Evolutionary conservation across 2,113 vertebrate genomes (phyloP).

Genomic region (Oceanites oceanicus): DNA sequence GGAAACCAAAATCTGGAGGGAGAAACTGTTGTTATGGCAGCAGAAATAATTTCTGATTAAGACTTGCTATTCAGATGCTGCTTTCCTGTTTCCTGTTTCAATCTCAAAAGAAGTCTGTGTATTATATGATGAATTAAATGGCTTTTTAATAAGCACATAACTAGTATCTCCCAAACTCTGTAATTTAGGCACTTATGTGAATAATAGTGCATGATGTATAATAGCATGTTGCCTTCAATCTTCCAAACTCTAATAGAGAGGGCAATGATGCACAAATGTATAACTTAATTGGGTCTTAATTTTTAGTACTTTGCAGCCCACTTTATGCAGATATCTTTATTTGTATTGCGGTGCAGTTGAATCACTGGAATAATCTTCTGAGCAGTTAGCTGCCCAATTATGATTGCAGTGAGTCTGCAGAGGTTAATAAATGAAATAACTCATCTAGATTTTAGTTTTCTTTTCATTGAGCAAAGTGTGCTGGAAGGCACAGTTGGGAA

Average conservation of each 20-base stretch:
- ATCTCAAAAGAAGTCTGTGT: background rate
- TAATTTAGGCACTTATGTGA: conserved; percentile 54
- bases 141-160: conserved; percentile 32
- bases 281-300: conserved; percentile 44
- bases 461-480: background rate
- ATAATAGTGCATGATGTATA: conserved; percentile 50
- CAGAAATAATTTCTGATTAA: conserved; percentile 32
- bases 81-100: conserved; percentile 13
- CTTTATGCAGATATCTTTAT: background rate
- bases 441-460: background rate
- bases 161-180: conserved; percentile 24
- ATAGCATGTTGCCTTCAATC: conserved; percentile 29
- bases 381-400: background rate
- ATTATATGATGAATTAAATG: conserved; percentile 41
- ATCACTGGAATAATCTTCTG: background rate
- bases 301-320: conserved; percentile 31
- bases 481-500: background rate
- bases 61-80: background rate
- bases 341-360: background rate
- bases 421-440: background rate
- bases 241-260: conserved; percentile 13
- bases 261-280: conserved; percentile 24
- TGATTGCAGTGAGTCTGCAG: background rate
- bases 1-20: background rate
- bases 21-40: conserved; percentile 26